phyloP scores from a whole-genome alignment of 53 echinoderm and acorn worm species.

The Glandiceps talaboti region DNA sequence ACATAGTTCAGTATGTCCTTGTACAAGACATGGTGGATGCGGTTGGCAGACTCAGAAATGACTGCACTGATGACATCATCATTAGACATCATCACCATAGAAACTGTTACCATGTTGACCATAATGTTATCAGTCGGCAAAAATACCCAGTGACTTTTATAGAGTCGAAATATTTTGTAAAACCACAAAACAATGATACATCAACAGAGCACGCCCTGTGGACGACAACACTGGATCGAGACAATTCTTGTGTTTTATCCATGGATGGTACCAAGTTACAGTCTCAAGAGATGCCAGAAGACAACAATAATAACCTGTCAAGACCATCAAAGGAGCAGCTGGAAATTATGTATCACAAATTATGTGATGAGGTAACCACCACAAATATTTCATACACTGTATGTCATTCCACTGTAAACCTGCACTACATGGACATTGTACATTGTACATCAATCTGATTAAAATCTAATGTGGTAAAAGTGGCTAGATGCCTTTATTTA shows the following conservation, averaged over 20 bases:
- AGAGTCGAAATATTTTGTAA: neutral
- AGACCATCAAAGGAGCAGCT: conserved; percentile 81
- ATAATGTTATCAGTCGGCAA: neutral
- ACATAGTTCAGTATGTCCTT: conserved; percentile 19
- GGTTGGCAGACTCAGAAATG: conserved; percentile 36
- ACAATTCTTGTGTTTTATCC: neutral
- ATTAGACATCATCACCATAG: conserved; percentile 11
- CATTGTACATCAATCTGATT: too few relatives aligned
- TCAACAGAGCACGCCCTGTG: neutral
- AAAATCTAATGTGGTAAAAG: too few relatives aligned
- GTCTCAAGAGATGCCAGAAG: neutral
- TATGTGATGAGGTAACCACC: conserved; percentile 52
- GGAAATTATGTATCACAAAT: conserved; percentile 49
- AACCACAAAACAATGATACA: neutral
- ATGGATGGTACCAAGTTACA: neutral
- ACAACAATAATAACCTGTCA: neutral
- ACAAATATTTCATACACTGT: too few relatives aligned
- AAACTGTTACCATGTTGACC: neutral
- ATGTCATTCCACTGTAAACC: too few relatives aligned
- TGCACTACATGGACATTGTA: too few relatives aligned
- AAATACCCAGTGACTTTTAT: neutral
- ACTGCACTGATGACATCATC: conserved; percentile 37
- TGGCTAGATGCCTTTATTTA: too few relatives aligned
- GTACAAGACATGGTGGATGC: conserved; percentile 37
- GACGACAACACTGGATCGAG: neutral